A percentile compares a stretch with the other conserved stretches of the same genome.
Evolutionary conservation across 2,888 invertebrate genomes (phyloP).

Genomic region (Phyllotreta striolata): DNA sequence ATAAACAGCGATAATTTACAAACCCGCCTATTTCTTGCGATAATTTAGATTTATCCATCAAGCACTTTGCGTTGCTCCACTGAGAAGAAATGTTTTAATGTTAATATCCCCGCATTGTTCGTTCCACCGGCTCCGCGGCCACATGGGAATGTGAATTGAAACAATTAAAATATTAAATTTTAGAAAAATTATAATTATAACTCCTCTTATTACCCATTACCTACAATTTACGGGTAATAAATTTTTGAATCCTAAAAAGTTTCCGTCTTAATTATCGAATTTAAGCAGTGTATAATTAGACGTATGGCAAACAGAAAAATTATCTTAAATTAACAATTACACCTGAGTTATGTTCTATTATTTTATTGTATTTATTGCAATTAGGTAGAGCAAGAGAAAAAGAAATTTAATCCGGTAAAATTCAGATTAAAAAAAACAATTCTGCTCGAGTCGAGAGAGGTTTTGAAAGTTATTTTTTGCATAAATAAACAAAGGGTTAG

Average conservation of each 20-base stretch:
- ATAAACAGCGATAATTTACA: no score
- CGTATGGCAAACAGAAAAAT: conserved; percentile 15
- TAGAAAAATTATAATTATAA: conserved; percentile 20
- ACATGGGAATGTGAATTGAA: conserved; percentile 21
- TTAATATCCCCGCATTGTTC: conserved; percentile 16
- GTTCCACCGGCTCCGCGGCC: neutral
- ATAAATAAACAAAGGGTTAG: no score
- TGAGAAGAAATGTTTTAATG: conserved; percentile 1
- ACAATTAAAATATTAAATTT: conserved; percentile 18
- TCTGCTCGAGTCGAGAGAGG: neutral
- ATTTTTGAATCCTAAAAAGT: conserved; percentile 26
- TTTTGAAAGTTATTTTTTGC: no score
- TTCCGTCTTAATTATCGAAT: conserved; percentile 27
- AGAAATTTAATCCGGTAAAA: neutral
- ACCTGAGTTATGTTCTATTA: conserved; percentile 20
- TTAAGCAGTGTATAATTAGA: conserved; percentile 13
- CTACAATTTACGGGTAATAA: conserved; percentile 30
- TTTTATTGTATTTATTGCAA: conserved; percentile 12
- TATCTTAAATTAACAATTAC: conserved; percentile 27
- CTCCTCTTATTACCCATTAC: conserved; percentile 20
- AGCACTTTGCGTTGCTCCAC: no score
- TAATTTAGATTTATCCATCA: no score
- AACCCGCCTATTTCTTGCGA: no score
- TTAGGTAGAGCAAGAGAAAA: conserved; percentile 1
- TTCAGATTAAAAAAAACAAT: neutral